Evolutionary conservation across 2,797 vertebrate genomes (phyloP).

Genomic region (Cichlasoma orientale): DNA sequence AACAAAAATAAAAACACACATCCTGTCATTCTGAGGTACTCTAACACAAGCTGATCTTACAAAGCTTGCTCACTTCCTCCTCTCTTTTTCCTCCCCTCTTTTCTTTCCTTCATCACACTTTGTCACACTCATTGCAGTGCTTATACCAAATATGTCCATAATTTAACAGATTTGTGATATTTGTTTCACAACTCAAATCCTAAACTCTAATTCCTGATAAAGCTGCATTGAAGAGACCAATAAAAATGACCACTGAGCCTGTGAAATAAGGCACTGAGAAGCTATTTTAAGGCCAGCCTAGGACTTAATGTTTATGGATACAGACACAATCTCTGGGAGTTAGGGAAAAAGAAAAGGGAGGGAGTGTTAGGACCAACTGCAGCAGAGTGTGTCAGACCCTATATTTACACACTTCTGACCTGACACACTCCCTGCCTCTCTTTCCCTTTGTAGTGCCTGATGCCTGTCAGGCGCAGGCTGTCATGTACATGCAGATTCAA

Average conservation of each 20-base stretch:
- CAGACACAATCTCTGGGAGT: conserved; percentile 62
- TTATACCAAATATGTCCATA: background rate
- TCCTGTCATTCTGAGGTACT: conserved; percentile 27
- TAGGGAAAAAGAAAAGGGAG: conserved; percentile 60
- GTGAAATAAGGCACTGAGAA: conserved; percentile 18
- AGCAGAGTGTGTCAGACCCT: conserved; percentile 65
- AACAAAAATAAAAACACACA: conserved; percentile 11
- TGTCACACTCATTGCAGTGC: background rate
- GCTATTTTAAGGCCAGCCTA: conserved; percentile 58
- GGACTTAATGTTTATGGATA: conserved; percentile 65
- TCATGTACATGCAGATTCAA: conserved; percentile 20
- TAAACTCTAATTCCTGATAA: background rate
- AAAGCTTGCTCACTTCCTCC: conserved; percentile 21
- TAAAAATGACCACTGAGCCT: conserved; percentile 22
- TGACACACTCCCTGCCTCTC: conserved; percentile 52
- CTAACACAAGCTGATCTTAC: conserved; percentile 27
- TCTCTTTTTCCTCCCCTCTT: background rate
- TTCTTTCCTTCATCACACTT: conserved; percentile 17
- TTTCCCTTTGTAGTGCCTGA: conserved; percentile 36
- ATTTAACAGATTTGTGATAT: background rate
- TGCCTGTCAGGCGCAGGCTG: conserved; percentile 13
- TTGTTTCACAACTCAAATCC: background rate
- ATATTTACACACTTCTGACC: conserved; percentile 75
- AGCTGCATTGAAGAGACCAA: conserved; percentile 12
- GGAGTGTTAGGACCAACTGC: conserved; percentile 42